A percentile compares a stretch with the other conserved stretches of the same genome.
Conservation (phyloP, 2,113 vertebrate genomes). For the Amphiprion ocellaris region DNA sequence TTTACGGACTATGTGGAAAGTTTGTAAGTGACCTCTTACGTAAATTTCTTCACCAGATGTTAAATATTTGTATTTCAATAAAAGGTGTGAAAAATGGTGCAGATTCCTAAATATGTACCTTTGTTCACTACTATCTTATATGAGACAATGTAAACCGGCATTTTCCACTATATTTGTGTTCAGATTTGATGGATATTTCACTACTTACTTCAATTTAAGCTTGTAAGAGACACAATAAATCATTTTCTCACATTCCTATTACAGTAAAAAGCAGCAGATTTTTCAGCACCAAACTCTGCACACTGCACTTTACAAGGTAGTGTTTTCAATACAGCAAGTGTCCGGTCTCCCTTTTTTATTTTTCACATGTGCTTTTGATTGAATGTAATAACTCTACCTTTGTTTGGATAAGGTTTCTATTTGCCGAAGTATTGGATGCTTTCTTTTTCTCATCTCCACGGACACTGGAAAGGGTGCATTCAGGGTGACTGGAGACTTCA, state of each 20-base stretch:
- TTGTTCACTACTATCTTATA: background rate
- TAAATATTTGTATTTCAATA: slow-evolving; percentile 53
- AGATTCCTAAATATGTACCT: slow-evolving; percentile 10
- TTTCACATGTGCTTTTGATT: slow-evolving; percentile 79
- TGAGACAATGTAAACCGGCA: background rate
- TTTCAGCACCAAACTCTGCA: slow-evolving; percentile 51
- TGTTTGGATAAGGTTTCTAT: slow-evolving; percentile 73
- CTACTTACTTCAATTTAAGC: slow-evolving; percentile 43
- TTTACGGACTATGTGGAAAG: slow-evolving; percentile 63
- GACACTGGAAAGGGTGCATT: slow-evolving; percentile 54
- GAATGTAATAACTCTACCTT: slow-evolving; percentile 79
- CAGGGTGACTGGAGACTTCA: slow-evolving; percentile 49
- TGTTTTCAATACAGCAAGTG: slow-evolving; percentile 58
- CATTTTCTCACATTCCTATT: slow-evolving; percentile 70
- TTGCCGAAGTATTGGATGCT: slow-evolving; percentile 66
- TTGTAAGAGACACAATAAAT: slow-evolving; percentile 65
- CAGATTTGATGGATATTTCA: slow-evolving; percentile 59
- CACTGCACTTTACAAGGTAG: slow-evolving; percentile 63
- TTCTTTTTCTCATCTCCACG: slow-evolving; percentile 58
- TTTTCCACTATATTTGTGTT: slow-evolving; percentile 16
- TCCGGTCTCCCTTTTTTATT: slow-evolving; percentile 49
- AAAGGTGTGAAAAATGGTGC: slow-evolving; percentile 11
- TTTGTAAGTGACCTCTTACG: slow-evolving; percentile 45
- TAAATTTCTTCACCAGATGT: slow-evolving; percentile 79
- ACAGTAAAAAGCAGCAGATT: slow-evolving; percentile 61